Conservation (phyloP, 2,113 vertebrate species). For the Aramus guarauna region DNA sequence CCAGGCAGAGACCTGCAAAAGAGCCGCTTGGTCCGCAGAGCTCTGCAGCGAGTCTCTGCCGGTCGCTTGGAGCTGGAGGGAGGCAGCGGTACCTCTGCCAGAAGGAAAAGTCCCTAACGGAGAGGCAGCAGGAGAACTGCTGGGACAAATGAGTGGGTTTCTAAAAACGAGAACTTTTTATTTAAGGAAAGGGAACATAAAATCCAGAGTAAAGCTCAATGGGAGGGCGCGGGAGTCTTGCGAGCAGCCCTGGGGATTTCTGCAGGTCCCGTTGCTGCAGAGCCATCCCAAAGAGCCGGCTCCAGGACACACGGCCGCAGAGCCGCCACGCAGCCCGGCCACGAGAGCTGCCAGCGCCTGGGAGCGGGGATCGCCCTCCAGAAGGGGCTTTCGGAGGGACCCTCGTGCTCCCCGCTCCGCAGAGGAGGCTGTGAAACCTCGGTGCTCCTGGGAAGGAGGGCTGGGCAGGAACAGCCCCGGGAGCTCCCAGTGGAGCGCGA, state of each 20-base stretch:
- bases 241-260: not conserved
- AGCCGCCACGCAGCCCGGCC: not conserved
- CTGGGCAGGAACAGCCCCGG: not conserved
- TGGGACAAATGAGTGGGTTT: not conserved
- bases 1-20: not conserved
- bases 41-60: not conserved
- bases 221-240: not conserved
- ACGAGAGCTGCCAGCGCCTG: not conserved
- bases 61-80: not conserved
- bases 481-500: not conserved
- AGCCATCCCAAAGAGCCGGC: not conserved
- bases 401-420: fast-evolving
- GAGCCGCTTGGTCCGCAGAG: not conserved
- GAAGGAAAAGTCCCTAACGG: not conserved
- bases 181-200: not conserved
- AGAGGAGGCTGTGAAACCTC: not conserved
- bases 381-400: not conserved
- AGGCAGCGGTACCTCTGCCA: not conserved
- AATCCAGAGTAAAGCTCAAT: not conserved
- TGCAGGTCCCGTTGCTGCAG: not conserved
- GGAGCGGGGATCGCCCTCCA: not conserved
- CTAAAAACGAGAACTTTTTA: not conserved
- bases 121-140: not conserved
- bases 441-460: not conserved
- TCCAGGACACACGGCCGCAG: not conserved